Evolutionary conservation across 2,888 invertebrate genomes (phyloP), one percentile per base, ranked within the genome.

Genomic region (Eudasyphora cyanicolor): DNA sequence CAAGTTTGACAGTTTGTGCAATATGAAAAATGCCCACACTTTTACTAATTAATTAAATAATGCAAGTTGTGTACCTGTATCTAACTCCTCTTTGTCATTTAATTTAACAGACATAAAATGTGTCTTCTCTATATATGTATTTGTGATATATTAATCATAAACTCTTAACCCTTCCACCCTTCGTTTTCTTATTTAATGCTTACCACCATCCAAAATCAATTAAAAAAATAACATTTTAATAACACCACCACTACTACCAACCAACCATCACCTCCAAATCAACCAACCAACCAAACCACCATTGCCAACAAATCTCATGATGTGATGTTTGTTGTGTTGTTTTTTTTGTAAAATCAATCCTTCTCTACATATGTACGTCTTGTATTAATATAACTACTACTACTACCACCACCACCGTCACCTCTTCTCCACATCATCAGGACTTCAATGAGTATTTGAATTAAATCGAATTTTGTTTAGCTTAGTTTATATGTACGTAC

Each of bases 361-460:
- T 54, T 29, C 32, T 75, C 79, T 67, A 29, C 79, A 75, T 74
- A 73, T 60, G 75, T 76, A 73, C 67, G 75, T 76, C 71, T 81
- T 71, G 49, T 71, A 49, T 71, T 14, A 42, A 42, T 67, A 49
- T 82, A 76, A 84, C 60, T 73, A 67, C 81, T 54, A 79, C 64
- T 75, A 81, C 87, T 86, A 88, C 38, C 38, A 84, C 73, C 70
- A 67, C 81, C 51, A 79, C 64, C 74, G 87, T 86, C 86, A 89
- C 88, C 87, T 87, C 86, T 85, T 87, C 85, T 86, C 86, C 86
- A 86, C 86, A 70, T 78, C 84, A 86, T 88, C 88, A 92, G 92
- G 92, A 92, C 90, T 92, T 92, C 91, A 92, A 92, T 91, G 92
- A 92, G 90, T 92, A 92, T 89, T 89, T 92, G 85, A 92, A 92